These are phyloP conservation scores for Brevimyrus niger DNA, from an alignment of 2,113 vertebrate species.

Conservation along the genomic window DNA sequence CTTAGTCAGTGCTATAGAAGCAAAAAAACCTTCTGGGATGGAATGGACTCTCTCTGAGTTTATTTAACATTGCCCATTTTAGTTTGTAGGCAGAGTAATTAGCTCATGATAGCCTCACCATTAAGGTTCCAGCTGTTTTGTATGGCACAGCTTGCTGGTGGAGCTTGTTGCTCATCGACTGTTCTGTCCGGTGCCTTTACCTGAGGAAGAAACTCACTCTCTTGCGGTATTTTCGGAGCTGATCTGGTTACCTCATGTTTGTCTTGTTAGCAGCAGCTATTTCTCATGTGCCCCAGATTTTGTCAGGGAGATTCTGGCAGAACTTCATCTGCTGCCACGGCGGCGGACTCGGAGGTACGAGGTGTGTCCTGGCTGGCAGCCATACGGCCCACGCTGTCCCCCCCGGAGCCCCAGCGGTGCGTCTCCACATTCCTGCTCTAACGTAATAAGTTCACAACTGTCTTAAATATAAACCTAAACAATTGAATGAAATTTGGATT, in stretches of 20 bases:
- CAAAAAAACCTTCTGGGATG: not conserved
- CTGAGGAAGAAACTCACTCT: not conserved
- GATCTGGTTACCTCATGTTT: not conserved
- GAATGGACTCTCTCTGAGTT: not conserved
- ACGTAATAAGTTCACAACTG: not conserved
- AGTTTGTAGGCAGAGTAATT: conserved; percentile 1
- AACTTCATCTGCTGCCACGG: not conserved
- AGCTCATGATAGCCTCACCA: not conserved
- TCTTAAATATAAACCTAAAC: conserved; percentile 24
- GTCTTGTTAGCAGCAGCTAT: conserved; percentile 2
- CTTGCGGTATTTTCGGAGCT: not conserved
- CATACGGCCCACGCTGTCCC: conserved; percentile 60
- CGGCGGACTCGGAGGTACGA: conserved; percentile 21
- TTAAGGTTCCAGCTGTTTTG: not conserved
- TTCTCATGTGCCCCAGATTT: conserved; percentile 54
- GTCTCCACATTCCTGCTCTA: conserved; percentile 21
- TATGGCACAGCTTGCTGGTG: not conserved
- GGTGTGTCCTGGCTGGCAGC: conserved; percentile 65
- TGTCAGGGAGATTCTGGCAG: conserved; percentile 54
- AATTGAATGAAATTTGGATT: conserved; percentile 8
- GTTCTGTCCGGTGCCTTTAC: not conserved
- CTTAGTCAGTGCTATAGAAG: not conserved
- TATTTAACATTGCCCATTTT: not conserved
- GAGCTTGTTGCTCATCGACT: not conserved
- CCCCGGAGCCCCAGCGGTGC: conserved; percentile 47